A percentile compares a stretch with the other conserved stretches of the same genome.
Conservation (phyloP, 2,113 vertebrate genomes). For the Carassius gibelio region DNA sequence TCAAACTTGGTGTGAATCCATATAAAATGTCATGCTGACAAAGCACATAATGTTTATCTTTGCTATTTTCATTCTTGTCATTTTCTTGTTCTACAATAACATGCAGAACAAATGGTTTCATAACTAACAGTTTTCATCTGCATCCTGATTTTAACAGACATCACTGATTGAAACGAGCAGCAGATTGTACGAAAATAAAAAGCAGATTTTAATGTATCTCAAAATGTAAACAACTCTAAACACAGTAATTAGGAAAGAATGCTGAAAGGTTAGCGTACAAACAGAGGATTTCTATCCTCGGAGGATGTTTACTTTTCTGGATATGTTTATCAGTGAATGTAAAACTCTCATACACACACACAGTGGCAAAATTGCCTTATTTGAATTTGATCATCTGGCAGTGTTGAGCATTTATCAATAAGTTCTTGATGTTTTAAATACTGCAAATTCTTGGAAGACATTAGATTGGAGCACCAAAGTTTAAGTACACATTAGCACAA, state of each 20-base stretch:
- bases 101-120: background rate
- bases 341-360: conserved; percentile 1
- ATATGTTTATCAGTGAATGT: conserved; percentile 19
- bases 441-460: conserved; percentile 11
- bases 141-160: background rate
- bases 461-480: background rate
- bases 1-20: background rate
- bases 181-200: conserved; percentile 37
- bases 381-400: conserved; percentile 17
- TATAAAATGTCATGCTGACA: background rate
- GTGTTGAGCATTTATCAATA: background rate
- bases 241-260: conserved; percentile 13
- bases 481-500: background rate
- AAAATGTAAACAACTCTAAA: conserved; percentile 22
- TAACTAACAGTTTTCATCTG: background rate
- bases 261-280: background rate
- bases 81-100: background rate
- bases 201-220: conserved; percentile 41
- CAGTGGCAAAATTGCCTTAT: background rate
- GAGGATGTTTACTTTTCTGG: conserved; percentile 41
- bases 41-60: background rate
- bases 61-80: background rate
- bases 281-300: conserved; percentile 21
- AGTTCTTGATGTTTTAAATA: conserved; percentile 2
- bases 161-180: background rate